Evolutionary conservation across 2,797 vertebrate genomes (phyloP), one percentile per base, ranked within the genome.

Genomic region (Salmo trutta): DNA sequence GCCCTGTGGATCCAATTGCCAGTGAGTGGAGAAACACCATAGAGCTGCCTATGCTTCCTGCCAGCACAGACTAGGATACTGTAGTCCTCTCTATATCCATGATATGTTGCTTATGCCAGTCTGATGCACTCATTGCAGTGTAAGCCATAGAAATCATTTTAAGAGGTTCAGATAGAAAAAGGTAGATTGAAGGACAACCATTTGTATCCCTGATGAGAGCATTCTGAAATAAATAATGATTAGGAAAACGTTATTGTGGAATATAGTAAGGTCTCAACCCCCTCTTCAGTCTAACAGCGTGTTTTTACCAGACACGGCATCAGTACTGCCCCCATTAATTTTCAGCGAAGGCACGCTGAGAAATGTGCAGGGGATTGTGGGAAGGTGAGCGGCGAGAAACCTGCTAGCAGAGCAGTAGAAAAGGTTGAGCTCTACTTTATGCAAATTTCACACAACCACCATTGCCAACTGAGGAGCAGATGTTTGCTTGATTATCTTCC

Each of bases 21-120:
- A 52, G 71, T 17, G 33, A 69, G 75, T 31, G 68, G 73, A 64
- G 59, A 31, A 74, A 74, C 31, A 24, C 36, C 12, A 64, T 21
- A 27, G 19, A 47, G 54, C 56, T 21, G 16, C 31, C 33, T 27
- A 33, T 64, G 36, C 56, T 24, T 2, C 14, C 56, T 65, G 56
- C 71, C 41, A 33, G 27, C 27, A 73, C 7, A 47, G 53, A 73
- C 54, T 56, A 54, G 27, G 53, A 56, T 19, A 73, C 52, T 53
- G 24, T 53, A 59, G 52, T 59, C 53, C 27, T n/a, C 27, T 73
- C 47, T 67, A 15, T 31, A 67, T 31, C 65, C 71, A 54, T 73
- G 27, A 52, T 53, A 52, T 73, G 51, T 56, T 52, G 51, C 31
- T 69, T 4, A 69, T 54, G 24, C 51, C 3, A 31, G 71, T 33